Evolutionary conservation across 2,888 invertebrate genomes (phyloP).

Genomic region (Drosophila seclusa): DNA sequence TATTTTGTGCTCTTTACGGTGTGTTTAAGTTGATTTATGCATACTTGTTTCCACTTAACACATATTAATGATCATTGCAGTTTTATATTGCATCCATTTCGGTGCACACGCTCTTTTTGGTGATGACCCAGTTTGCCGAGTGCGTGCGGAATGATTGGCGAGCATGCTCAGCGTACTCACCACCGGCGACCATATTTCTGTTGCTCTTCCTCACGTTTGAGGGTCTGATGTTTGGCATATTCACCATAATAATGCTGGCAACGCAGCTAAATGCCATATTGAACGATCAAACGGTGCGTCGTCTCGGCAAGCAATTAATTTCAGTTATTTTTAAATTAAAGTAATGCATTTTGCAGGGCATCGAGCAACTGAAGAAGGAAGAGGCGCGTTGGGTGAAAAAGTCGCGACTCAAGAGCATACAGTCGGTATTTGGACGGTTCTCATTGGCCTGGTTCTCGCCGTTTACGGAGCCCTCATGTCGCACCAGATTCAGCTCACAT

Average conservation of each 20-base stretch:
- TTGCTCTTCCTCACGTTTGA: conserved; percentile 96
- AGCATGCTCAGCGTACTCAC: conserved; percentile 96
- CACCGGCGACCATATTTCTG: conserved; percentile 97
- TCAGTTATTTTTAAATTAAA: conserved; percentile 2
- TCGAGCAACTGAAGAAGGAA: conserved; percentile 98
- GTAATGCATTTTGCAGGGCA: conserved; percentile 89
- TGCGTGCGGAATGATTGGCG: conserved; percentile 98
- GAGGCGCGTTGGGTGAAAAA: conserved; percentile 96
- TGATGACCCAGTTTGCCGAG: conserved; percentile 96
- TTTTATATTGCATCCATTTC: conserved; percentile 99
- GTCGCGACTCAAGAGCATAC: conserved; percentile 97
- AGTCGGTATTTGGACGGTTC: conserved; percentile 98
- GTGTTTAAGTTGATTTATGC: conserved; percentile 83
- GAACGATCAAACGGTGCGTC: conserved; percentile 97
- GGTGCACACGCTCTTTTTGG: conserved; percentile 95
- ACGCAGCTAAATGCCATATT: conserved; percentile 98
- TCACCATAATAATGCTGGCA: conserved; percentile 98
- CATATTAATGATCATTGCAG: conserved; percentile 86
- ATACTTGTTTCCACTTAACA: not conserved
- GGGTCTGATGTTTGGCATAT: conserved; percentile 97
- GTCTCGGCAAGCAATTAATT: conserved; percentile 56
- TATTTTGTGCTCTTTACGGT: conserved; percentile 99
- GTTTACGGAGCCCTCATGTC: conserved; percentile 90
- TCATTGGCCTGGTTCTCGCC: conserved; percentile 96
- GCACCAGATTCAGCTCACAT: conserved; percentile 91